Evolutionary conservation across 2,888 invertebrate genomes (phyloP).

Genomic region (Xylota segnis): DNA sequence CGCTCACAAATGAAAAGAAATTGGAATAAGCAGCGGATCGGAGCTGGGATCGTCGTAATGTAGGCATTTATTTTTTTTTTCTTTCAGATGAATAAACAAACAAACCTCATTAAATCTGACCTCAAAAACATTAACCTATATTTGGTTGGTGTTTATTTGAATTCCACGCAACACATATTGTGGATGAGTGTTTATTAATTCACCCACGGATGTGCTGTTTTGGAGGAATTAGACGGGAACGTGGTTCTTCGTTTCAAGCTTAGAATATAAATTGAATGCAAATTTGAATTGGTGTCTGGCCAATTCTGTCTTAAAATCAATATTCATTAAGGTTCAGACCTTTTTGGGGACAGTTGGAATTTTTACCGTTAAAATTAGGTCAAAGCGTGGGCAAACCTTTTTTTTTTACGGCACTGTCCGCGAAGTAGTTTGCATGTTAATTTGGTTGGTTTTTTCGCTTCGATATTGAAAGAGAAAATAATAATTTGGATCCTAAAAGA

Average conservation of each 20-base stretch:
- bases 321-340: conserved; percentile 23
- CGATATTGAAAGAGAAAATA: conserved; percentile 15
- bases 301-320: conserved; percentile 28
- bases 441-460: neutral
- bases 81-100: conserved; percentile 65
- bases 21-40: conserved; percentile 42
- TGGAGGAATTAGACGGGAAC: conserved; percentile 28
- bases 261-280: conserved; percentile 45
- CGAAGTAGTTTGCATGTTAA: conserved; percentile 5
- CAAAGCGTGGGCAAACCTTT: conserved; percentile 2
- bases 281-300: conserved; percentile 33
- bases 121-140: conserved; percentile 72
- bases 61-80: conserved; percentile 29
- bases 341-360: conserved; percentile 8
- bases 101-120: conserved; percentile 66
- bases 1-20: conserved; percentile 63
- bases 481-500: neutral
- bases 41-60: conserved; percentile 26
- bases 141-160: conserved; percentile 45
- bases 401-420: neutral
- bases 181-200: conserved; percentile 45
- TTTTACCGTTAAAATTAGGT: conserved; percentile 35
- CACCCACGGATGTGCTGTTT: conserved; percentile 43
- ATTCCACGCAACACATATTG: conserved; percentile 38
- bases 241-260: neutral